Conservation (phyloP, 2,888 invertebrate species). For the Nasonia oneida region DNA sequence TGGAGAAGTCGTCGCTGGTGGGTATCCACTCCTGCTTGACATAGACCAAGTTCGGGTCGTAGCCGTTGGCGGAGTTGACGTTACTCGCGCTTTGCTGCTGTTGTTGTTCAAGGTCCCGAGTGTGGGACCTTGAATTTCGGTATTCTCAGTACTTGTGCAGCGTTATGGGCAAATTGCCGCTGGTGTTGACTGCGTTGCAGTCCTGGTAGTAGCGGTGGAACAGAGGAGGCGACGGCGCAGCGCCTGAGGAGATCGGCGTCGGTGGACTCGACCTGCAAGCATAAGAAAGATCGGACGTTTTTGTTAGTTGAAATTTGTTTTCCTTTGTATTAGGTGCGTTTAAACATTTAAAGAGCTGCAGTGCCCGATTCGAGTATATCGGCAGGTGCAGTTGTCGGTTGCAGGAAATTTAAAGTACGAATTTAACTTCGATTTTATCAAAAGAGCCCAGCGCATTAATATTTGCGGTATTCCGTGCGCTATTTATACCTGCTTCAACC, state of each 20-base stretch:
- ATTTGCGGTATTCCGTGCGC: background rate
- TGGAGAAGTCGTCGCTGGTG: slow-evolving; percentile 72
- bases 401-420: background rate
- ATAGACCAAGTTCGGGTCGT: slow-evolving; percentile 73
- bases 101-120: slow-evolving; percentile 71
- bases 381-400: background rate
- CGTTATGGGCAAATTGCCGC: slow-evolving; percentile 78
- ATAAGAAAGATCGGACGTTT: slow-evolving; percentile 10
- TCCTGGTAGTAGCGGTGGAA: slow-evolving; percentile 78
- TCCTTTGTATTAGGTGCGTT: background rate
- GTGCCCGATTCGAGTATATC: background rate
- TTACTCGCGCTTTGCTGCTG: slow-evolving; percentile 60
- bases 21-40: slow-evolving; percentile 77
- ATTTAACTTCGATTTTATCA: background rate
- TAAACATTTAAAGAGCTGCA: too few relatives aligned
- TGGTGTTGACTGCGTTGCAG: slow-evolving; percentile 77
- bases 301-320: slow-evolving; percentile 18
- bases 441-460: background rate
- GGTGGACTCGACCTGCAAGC: slow-evolving; percentile 76
- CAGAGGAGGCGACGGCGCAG: slow-evolving; percentile 76
- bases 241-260: slow-evolving; percentile 75
- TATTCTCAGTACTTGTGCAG: slow-evolving; percentile 79
- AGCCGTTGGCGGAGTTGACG: slow-evolving; percentile 51
- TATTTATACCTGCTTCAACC: background rate
- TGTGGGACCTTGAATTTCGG: slow-evolving; percentile 77